A percentile compares a stretch with the other conserved stretches of the same genome.
These are phyloP conservation scores for Archocentrus centrarchus DNA, from an alignment of 2,113 vertebrate genomes.

Conservation along the genomic window DNA sequence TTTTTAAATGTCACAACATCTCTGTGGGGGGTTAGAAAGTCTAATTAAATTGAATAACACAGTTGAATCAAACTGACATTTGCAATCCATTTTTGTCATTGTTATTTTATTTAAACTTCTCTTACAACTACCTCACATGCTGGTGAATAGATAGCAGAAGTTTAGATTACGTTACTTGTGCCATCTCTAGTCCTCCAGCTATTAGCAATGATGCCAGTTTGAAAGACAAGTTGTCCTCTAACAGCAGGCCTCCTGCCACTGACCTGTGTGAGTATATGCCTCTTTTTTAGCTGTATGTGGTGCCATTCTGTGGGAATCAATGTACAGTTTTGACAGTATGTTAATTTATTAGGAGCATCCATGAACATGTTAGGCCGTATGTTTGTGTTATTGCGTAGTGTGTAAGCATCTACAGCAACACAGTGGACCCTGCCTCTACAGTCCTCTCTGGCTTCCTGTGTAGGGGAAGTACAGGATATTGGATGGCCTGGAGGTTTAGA, in stretches of 20 bases:
- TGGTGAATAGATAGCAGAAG: slow-evolving; percentile 36
- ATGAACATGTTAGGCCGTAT: background rate
- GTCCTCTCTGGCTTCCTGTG: slow-evolving; percentile 62
- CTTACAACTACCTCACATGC: background rate
- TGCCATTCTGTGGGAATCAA: background rate
- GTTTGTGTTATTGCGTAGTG: slow-evolving; percentile 15
- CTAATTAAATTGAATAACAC: background rate
- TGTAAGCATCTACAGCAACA: slow-evolving; percentile 8
- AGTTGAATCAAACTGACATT: background rate
- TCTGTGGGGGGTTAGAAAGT: background rate
- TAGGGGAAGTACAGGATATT: slow-evolving; percentile 69
- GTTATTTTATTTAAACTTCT: background rate
- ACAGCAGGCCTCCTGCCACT: background rate
- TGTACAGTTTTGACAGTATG: background rate
- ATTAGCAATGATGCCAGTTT: slow-evolving; percentile 45
- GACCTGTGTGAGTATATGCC: slow-evolving; percentile 4
- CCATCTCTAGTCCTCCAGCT: slow-evolving; percentile 35
- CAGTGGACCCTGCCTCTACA: background rate
- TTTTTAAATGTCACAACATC: too few species aligned
- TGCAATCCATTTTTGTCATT: background rate
- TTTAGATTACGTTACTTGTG: slow-evolving; percentile 49
- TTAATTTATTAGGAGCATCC: background rate
- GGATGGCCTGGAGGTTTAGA: slow-evolving; percentile 75
- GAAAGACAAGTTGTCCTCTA: slow-evolving; percentile 55
- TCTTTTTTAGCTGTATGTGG: background rate